Percentiles rank a stretch among this genome's conserved stretches.
These are phyloP conservation scores for Bhutanitis thaidina DNA, from an alignment of 2,888 invertebrate species.

Conservation along the genomic window DNA sequence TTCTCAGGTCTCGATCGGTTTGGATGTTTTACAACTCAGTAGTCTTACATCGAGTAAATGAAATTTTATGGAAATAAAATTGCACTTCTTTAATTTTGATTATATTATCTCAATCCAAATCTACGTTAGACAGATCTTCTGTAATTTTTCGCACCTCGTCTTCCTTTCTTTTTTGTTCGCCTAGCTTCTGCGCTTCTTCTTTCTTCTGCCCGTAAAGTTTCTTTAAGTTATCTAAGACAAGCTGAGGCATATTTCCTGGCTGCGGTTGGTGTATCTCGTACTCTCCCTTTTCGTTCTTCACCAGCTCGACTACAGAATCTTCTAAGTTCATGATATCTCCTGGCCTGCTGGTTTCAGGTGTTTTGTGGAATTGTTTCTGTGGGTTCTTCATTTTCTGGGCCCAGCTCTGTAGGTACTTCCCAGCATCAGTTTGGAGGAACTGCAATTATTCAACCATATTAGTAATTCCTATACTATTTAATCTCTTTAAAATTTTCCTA, in stretches of 20 bases:
- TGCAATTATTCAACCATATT: constrained; percentile 31
- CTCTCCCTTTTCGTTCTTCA: constrained; percentile 60
- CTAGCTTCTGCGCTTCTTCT: constrained; percentile 45
- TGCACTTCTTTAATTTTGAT: constrained; percentile 5
- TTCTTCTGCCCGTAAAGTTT: constrained; percentile 59
- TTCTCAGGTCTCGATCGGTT: no score
- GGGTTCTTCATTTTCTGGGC: constrained; percentile 75
- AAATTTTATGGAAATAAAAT: constrained; percentile 11
- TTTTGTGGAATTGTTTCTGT: constrained; percentile 28
- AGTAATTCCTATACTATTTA: no score
- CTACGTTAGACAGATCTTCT: constrained; percentile 79
- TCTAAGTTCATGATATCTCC: constrained; percentile 61
- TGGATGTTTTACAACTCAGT: no score
- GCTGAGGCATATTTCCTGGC: constrained; percentile 57
- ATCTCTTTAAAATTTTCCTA: no score
- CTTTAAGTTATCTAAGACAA: constrained; percentile 49
- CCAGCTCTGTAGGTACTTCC: constrained; percentile 82
- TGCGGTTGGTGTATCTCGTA: constrained; percentile 68
- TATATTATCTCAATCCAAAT: constrained; percentile 55
- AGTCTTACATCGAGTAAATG: no score
- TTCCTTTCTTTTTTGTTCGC: constrained; percentile 43
- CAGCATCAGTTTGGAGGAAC: constrained; percentile 68
- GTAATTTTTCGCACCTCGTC: constrained; percentile 74
- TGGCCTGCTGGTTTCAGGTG: constrained; percentile 28
- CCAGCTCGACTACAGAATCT: constrained; percentile 62